Base-by-base conservation (phyloP, 2,113 vertebrate species). In the Regulus satrapa region DNA sequence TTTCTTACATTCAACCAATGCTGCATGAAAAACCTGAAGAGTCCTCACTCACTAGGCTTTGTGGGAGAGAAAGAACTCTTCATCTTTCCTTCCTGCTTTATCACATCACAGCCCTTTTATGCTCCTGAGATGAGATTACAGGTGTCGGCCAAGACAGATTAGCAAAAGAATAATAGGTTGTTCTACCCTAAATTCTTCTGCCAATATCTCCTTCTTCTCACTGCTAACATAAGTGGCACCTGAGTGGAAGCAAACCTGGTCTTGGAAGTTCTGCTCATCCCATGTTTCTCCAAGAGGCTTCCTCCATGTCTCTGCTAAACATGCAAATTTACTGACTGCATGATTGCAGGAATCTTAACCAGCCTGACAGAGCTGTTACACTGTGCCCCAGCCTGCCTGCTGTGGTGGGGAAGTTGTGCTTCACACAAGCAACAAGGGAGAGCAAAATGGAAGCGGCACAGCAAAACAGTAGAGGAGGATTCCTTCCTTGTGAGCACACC, bases 301-400 rank as follows among this genome's bases (percentile, higher is more conserved):
- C 23, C 38, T 52, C n/a, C 28, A 62, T 7, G 1, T 29, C 10
- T 14, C 8, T 14, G n/a, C 31, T 31, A 63, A 72, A 29, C 14
- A 38, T 15, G 2, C 32, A 43, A 76, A 64, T 9, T 49, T 26
- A 51, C 20, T 28, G 17, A 29, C 14, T 29, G n/a, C 20, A 21
- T 48, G 18, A n/a, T 15, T 11, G 16, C 9, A 63, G 31, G 77
- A 75, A 78, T 4, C 15, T 41, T 31, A 71, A 15, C 9, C 31
- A 66, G 32, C 14, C 24, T 45, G 25, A 36, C 6, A 4, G 0
- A 59, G 31, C 21, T 77, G 49, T 45, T 26, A 29, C 10, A 51
- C 18, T 8, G 0, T 20, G 19, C 4, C n/a, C 25, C 29, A 56
- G 6, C 2, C 31, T 71, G 36, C 14, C 38, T 71, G 4, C 31